Base-by-base conservation (phyloP, 2,888 invertebrate species). In the Megamerina dolium region DNA sequence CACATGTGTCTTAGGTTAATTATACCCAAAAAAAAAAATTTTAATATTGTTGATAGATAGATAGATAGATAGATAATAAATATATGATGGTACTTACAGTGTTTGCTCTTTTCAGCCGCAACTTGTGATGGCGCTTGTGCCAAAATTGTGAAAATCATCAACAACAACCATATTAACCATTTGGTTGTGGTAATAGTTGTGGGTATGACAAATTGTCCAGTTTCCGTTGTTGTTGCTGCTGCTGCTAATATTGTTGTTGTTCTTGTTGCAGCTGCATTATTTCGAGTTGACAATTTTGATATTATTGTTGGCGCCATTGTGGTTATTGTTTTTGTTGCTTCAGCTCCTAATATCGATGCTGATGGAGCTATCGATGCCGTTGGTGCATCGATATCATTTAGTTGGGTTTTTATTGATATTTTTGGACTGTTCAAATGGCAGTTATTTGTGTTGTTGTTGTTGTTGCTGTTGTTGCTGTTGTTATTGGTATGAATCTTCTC, bases 71-170 rank as follows among this genome's bases (percentile, higher is more conserved):
- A n/a, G n/a, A n/a, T n/a, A n/a, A n/a, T n/a, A n/a, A n/a, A n/a
- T n/a, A n/a, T n/a, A n/a, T n/a, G n/a, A n/a, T n/a, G n/a, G n/a
- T 64, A 70, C 69, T 70, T 54, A 70, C 69, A 70, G 55, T 70
- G 68, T 62, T 70, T 70, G 55, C 70, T 70, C 56, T 70, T 68
- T 56, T 70, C 69, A 49, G 70, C 70, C 48, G 63, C 58, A 54
- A 65, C 68, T 63, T 67, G 64, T 50, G 61, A 58, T 31, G 66
- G 60, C 48, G 59, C 50, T 50, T 60, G 59, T 45, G 64, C 61
- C 52, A 63, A 53, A 49, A 67, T 53, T 48, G 57, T 57, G 49
- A 67, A 57, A 52, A 68, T 56, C 60, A 65, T 57, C 51, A 69
- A 55, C 50, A 66, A 57, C 57, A 63, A 60, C n/a, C n/a, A n/a